Conservation (phyloP, 1,140 invertebrate species). For the Diachasmimorpha longicaudata region DNA sequence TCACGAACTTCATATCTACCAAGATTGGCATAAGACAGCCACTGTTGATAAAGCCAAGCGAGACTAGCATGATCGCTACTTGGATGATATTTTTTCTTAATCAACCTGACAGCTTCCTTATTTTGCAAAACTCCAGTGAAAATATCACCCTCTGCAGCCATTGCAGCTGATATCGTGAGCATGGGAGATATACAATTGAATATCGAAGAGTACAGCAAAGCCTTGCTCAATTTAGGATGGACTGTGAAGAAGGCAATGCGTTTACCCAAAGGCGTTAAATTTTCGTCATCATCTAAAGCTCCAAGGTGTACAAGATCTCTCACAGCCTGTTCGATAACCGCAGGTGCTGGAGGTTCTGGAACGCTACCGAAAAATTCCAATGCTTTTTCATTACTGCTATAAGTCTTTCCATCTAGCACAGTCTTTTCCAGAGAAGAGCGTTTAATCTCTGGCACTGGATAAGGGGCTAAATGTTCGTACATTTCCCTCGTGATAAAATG, state of each 20-base stretch:
- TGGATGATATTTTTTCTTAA: conserved; percentile 61
- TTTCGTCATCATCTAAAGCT: conserved; percentile 64
- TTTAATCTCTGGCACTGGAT: conserved; percentile 69
- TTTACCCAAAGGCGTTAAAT: conserved; percentile 67
- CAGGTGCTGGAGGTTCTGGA: conserved; percentile 63
- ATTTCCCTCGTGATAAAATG: conserved; percentile 71
- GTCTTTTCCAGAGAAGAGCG: conserved; percentile 69
- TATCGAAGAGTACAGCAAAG: conserved; percentile 63
- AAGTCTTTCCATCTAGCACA: conserved; percentile 68
- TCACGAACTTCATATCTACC: conserved; percentile 35
- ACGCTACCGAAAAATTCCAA: conserved; percentile 63
- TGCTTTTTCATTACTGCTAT: conserved; percentile 58
- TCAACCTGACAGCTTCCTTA: conserved; percentile 50
- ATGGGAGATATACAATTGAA: conserved; percentile 62
- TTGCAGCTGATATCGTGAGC: conserved; percentile 45
- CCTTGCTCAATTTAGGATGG: conserved; percentile 66
- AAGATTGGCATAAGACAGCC: conserved; percentile 40
- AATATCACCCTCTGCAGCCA: conserved; percentile 44
- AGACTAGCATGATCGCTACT: conserved; percentile 66
- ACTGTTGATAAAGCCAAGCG: conserved; percentile 61
- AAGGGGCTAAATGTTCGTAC: conserved; percentile 58
- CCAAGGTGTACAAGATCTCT: conserved; percentile 63
- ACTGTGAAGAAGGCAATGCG: conserved; percentile 61
- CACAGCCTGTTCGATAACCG: conserved; percentile 61
- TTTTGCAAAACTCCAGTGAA: conserved; percentile 42